Evolutionary conservation across 1,140 invertebrate genomes (phyloP).

Genomic region (Sarcophaga bullata): DNA sequence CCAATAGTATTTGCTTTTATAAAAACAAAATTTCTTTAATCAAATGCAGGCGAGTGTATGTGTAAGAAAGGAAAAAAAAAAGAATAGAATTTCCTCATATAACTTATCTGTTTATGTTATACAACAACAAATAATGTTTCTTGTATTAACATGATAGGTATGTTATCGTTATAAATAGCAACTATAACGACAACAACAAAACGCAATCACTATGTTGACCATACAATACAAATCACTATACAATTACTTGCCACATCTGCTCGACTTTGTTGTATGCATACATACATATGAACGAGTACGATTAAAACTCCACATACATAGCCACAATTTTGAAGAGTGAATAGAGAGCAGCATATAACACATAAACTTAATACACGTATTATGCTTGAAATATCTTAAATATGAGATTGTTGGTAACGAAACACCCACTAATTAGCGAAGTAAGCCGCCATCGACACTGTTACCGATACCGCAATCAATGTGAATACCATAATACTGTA

Average conservation of each 20-base stretch:
- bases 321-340: neutral
- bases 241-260: conserved; percentile 39
- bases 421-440: conserved; percentile 41
- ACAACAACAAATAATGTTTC: conserved; percentile 30
- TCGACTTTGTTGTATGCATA: conserved; percentile 9
- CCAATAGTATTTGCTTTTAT: too few species aligned
- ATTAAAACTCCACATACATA: neutral
- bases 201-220: conserved; percentile 17
- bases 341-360: too few species aligned
- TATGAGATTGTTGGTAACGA: conserved; percentile 38
- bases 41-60: too few species aligned
- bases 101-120: too few species aligned
- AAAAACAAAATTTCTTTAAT: too few species aligned
- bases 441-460: conserved; percentile 22
- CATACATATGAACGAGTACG: neutral
- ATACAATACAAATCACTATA: conserved; percentile 34
- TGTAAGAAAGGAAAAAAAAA: too few species aligned
- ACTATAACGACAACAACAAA: conserved; percentile 23
- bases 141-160: conserved; percentile 33
- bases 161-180: conserved; percentile 34
- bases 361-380: too few species aligned
- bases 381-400: conserved; percentile 31
- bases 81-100: too few species aligned
- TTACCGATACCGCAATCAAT: neutral
- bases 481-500: neutral